phyloP scores from a whole-genome alignment of 2,113 vertebrate genomes.

The Apodemus sylvaticus region DNA sequence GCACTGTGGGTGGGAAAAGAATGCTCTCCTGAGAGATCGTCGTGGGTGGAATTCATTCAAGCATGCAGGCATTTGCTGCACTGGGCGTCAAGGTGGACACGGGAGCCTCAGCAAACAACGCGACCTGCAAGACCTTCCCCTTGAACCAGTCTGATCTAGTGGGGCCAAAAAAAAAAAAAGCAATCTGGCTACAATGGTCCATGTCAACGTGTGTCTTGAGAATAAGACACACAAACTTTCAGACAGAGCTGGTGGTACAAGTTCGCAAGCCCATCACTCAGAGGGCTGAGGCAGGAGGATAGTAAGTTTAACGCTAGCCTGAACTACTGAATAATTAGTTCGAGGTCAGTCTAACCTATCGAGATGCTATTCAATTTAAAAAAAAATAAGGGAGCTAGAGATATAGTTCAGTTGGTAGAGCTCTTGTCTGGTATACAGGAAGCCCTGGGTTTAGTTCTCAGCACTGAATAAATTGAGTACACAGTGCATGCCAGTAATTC shows the following conservation, averaged over 20 bases:
- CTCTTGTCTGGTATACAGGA: not conserved
- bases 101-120: not conserved
- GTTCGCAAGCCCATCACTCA: not conserved
- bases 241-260: not conserved
- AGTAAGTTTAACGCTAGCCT: not conserved
- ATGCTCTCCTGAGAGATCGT: constrained; percentile 47
- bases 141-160: not conserved
- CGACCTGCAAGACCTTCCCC: not conserved
- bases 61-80: constrained; percentile 35
- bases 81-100: not conserved
- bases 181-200: not conserved
- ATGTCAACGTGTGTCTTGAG: rapidly evolving
- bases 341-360: not conserved
- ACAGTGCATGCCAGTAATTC: not conserved
- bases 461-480: no score
- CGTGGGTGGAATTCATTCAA: constrained; percentile 60
- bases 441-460: not conserved
- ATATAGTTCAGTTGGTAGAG: not conserved
- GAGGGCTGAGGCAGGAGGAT: not conserved
- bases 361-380: not conserved
- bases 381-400: not conserved
- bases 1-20: constrained; percentile 50
- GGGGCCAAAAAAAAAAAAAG: no score
- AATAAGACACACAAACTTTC: not conserved
- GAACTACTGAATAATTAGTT: not conserved